A percentile compares a stretch with the other conserved stretches of the same genome.
Evolutionary conservation across 2,113 vertebrate species (phyloP).

Genomic region (Grallaria varia): DNA sequence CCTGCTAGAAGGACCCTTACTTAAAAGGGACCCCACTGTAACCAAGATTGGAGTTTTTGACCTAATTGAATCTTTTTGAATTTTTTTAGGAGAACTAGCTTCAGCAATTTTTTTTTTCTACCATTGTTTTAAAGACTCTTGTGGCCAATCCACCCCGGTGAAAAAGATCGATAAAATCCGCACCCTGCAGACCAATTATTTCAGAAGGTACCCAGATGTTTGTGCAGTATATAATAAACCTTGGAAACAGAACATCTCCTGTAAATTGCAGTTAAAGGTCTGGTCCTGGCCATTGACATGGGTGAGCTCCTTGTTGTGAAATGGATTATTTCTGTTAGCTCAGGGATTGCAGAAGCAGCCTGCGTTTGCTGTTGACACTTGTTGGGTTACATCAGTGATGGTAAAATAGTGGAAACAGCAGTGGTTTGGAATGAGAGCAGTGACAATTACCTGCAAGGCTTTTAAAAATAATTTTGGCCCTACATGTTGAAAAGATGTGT

Average conservation of each 20-base stretch:
- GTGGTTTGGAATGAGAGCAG: conserved; percentile 45
- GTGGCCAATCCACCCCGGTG: not conserved
- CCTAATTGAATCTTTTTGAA: conserved; percentile 20
- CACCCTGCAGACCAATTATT: not conserved
- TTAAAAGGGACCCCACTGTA: conserved; percentile 12
- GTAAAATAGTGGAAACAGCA: conserved; percentile 35
- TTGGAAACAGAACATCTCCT: not conserved
- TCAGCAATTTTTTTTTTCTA: not conserved
- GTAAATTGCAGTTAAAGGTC: not conserved
- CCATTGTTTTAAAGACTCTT: not conserved
- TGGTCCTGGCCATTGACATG: not conserved
- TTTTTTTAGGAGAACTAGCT: not conserved
- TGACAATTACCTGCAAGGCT: conserved; percentile 54
- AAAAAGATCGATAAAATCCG: not conserved
- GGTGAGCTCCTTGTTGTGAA: not conserved
- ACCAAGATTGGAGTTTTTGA: not conserved
- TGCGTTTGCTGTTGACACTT: not conserved
- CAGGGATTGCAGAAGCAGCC: not conserved
- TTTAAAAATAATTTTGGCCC: conserved; percentile 54
- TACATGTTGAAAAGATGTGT: conserved; percentile 54
- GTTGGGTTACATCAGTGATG: conserved; percentile 8
- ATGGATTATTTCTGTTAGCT: not conserved
- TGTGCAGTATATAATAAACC: not conserved
- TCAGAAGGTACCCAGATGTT: not conserved
- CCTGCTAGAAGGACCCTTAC: not conserved